Percentiles rank a stretch among this genome's conserved stretches.
phyloP scores from a whole-genome alignment of 35 echinoderm and acorn worm species.

The Heliocidaris erythrogramma region DNA sequence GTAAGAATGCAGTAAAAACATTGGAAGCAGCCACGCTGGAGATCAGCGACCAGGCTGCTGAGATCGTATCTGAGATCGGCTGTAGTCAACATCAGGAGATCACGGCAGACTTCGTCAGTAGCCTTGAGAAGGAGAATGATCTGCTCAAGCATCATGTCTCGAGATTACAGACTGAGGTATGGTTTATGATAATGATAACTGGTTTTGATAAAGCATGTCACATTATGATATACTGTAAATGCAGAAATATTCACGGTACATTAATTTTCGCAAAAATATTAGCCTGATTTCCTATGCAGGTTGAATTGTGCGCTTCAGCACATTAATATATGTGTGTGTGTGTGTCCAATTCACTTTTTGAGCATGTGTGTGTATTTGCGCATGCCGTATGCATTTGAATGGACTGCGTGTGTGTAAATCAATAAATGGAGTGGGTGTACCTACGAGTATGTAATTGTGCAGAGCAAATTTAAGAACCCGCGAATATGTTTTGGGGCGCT shows the following conservation, averaged over 20 bases:
- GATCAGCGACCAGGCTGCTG: constrained; percentile 63
- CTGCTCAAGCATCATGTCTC: constrained; percentile 62
- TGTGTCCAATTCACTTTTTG: too few relatives aligned
- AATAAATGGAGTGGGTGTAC: too few relatives aligned
- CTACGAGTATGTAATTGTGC: too few relatives aligned
- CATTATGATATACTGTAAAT: neutral
- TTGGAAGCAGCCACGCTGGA: constrained; percentile 68
- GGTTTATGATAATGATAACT: neutral
- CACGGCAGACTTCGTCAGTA: constrained; percentile 64
- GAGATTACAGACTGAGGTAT: constrained; percentile 62
- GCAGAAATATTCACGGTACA: neutral
- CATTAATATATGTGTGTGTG: too few relatives aligned
- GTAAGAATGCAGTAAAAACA: constrained; percentile 73
- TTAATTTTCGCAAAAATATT: too few relatives aligned
- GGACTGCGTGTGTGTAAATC: too few relatives aligned
- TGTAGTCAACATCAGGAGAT: constrained; percentile 61
- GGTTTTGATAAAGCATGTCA: neutral
- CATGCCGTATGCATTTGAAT: too few relatives aligned
- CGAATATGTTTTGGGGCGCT: too few relatives aligned
- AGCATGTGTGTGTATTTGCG: too few relatives aligned
- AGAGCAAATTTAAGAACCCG: too few relatives aligned
- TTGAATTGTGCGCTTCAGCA: too few relatives aligned
- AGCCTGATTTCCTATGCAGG: too few relatives aligned
- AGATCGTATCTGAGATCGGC: constrained; percentile 77
- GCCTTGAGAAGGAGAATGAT: constrained; percentile 73